Percentiles rank a stretch among this genome's conserved stretches.
Conservation (phyloP, 2,797 vertebrate genomes). For the Sebastes kiyomatsui region DNA sequence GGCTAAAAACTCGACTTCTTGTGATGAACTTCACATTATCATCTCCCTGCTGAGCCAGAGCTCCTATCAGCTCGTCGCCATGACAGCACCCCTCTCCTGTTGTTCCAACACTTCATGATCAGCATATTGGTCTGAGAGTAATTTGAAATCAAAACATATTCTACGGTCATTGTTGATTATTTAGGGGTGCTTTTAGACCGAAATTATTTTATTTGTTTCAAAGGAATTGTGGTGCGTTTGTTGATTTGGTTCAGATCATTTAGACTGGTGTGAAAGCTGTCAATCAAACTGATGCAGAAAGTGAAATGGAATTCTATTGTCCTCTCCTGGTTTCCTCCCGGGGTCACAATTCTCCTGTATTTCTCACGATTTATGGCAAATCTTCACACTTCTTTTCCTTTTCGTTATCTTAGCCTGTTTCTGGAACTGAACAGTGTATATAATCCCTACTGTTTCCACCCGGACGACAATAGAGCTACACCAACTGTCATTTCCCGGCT, state of each 20-base stretch:
- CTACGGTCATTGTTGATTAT: not conserved
- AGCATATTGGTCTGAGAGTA: not conserved
- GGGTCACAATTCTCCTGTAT: not conserved
- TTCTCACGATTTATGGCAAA: no score
- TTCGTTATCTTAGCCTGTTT: no score
- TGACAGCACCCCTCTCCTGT: not conserved
- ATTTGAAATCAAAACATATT: not conserved
- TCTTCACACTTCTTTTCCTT: no score
- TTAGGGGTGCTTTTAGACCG: not conserved
- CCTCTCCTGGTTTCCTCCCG: not conserved
- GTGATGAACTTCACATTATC: not conserved
- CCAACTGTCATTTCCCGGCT: no score
- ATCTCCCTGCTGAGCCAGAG: not conserved
- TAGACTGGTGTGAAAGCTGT: not conserved
- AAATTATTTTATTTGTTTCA: not conserved
- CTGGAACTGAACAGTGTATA: no score
- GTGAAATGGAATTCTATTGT: not conserved
- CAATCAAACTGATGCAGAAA: not conserved
- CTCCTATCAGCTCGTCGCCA: not conserved
- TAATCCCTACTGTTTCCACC: no score
- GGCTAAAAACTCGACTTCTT: conserved; percentile 12
- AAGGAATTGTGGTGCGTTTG: not conserved
- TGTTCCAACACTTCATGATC: not conserved
- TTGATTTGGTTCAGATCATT: not conserved
- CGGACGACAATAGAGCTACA: no score